Evolutionary conservation across 2,113 vertebrate genomes (phyloP), one percentile per base, ranked within the genome.

Genomic region (Notiomystis cincta): DNA sequence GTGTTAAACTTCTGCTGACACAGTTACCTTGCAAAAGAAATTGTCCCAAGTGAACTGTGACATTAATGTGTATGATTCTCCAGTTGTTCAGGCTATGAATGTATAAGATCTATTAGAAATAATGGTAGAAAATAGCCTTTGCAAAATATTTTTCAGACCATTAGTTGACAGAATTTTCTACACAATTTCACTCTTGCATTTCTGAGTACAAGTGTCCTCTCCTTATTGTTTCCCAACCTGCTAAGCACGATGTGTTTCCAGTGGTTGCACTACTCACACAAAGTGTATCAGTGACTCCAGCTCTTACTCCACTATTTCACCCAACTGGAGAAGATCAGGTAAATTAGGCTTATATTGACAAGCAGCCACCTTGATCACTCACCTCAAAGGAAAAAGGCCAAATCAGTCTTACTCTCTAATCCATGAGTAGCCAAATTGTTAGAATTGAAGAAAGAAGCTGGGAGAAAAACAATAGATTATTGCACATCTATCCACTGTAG

Each of bases 81-180:
- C 62, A 67, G 72, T 96, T 79, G 72, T 82, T 66, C 72, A 88
- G 76, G 80, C 91, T 93, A 92, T 92, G 95, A 94, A 96, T 60
- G 88, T 95, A 70, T 90, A 95, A 92, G 86, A 97, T 81, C 81
- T 91, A 92, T 95, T 94, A 97, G 86, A 95, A 96, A 62, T 50
- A 91, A 86, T 82, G 72, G 69, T 42, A 93, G 90, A 96, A 97
- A 97, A 97, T 70, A 95, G 96, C 87, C 71, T 96, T 96, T 94
- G 84, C 82, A 60, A 93, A 96, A 37, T 87, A 95, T 98, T 97
- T 97, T 94, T 93, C 96, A 97, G 90, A 30, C 82, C 91, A 97
- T 97, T 97, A 96, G 93, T 64, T 95, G 70, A 73, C 89, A 96
- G 96, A 95, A 96, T 97, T 96, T 98, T 94, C 96, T 93, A 95